phyloP scores from a whole-genome alignment of 2,888 invertebrate species.

The Aleiodes testaceus region DNA sequence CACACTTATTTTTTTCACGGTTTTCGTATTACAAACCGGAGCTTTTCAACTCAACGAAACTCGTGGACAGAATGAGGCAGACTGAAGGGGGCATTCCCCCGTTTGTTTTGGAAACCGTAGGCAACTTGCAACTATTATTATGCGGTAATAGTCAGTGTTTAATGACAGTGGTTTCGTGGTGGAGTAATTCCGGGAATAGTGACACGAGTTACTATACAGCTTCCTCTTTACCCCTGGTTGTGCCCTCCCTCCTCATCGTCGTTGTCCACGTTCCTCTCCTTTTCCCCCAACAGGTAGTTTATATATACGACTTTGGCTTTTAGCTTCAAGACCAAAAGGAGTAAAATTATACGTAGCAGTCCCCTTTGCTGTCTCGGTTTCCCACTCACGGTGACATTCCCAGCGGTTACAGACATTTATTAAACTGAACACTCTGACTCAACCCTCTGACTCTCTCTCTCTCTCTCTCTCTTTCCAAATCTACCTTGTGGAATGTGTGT shows the following conservation, averaged over 20 bases:
- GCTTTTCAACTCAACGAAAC: too few relatives aligned
- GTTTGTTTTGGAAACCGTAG: slow-evolving; percentile 6
- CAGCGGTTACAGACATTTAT: slow-evolving; percentile 43
- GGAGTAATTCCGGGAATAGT: slow-evolving; percentile 39
- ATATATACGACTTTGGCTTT: slow-evolving; percentile 29
- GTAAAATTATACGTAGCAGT: slow-evolving; percentile 31
- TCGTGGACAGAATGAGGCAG: too few relatives aligned
- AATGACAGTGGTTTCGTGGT: slow-evolving; percentile 47
- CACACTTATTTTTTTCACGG: slow-evolving; percentile 20
- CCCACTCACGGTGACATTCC: slow-evolving; percentile 20
- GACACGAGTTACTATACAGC: slow-evolving; percentile 37
- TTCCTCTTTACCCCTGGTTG: slow-evolving; percentile 16
- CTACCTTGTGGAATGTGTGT: slow-evolving; percentile 45
- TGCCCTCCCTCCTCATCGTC: slow-evolving; percentile 19
- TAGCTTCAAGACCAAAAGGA: slow-evolving; percentile 39
- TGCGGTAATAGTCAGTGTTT: slow-evolving; percentile 42
- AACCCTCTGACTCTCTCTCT: neutral
- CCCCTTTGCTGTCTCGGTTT: slow-evolving; percentile 28
- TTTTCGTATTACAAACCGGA: neutral
- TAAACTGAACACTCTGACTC: slow-evolving; percentile 36
- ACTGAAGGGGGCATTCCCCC: neutral
- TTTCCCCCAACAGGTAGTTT: slow-evolving; percentile 35
- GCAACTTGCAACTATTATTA: slow-evolving; percentile 42
- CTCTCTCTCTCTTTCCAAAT: slow-evolving; percentile 19
- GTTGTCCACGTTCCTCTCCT: slow-evolving; percentile 4